Evolutionary conservation across 2,888 invertebrate species (phyloP), one percentile per base, ranked within the genome.

Genomic region (Coecobrya sp.): DNA sequence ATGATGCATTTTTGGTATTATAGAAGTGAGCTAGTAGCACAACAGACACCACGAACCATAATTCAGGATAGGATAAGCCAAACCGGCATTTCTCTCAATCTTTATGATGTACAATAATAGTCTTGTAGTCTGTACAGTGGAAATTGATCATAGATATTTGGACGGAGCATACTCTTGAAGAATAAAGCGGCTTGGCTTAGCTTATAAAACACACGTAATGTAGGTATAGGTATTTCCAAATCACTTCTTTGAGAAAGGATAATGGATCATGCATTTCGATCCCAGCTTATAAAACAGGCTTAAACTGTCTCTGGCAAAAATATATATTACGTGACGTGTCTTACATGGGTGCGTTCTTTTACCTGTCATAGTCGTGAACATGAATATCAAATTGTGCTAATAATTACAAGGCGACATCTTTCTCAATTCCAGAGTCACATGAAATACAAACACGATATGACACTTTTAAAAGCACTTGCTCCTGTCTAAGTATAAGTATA

Each of bases 61-160:
- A 70, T n/a, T 70, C n/a, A 16, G n/a, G n/a, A 11, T 73, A 42
- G 45, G 22, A 73, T 73, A 45, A 73, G 45, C 22, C 10, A 42
- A 73, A 8, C 73, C 73, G 73, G 45, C 73, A 10, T 73, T 73
- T 45, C 19, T 45, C 42, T 73, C 42, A n/a, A 36, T 70, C 36
- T 65, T 65, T 65, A 55, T 55, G 55, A 55, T 62, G 19, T 7
- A 25, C 62, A 62, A 62, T 16, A 27, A 25, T 59, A 7, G 59
- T 13, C n/a, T 59, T 1, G 59, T n/a, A 52, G 5, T 52, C n/a
- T 52, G 52, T 52, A 2, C 10, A 52, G 11, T 16, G n/a, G 52
- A 52, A 2, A 52, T 2, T 52, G 52, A 36, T 7, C 52, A 10
- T 10, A 52, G 11, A 52, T 52, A 52, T 52, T 5, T 7, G n/a